A percentile compares a stretch with the other conserved stretches of the same genome.
phyloP scores from a whole-genome alignment of 37 sponge, comb jelly and placozoan species.

The Lycopodina hypogea region DNA sequence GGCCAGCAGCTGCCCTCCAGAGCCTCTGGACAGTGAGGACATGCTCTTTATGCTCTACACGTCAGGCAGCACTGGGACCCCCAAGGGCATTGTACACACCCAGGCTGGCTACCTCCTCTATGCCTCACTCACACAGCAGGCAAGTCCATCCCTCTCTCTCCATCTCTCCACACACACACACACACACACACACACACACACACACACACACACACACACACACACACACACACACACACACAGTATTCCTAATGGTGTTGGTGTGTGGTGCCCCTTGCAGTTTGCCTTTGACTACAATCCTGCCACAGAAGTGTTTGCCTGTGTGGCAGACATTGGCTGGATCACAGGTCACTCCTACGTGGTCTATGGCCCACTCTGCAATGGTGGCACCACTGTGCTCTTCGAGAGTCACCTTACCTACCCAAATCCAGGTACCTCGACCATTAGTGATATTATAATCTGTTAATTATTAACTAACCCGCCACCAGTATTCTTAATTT shows the following conservation, averaged over 20 bases:
- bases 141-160: slow-evolving; percentile 10
- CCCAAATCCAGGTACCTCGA: slow-evolving; percentile 81
- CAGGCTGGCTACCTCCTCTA: slow-evolving; percentile 95
- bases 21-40: slow-evolving; percentile 92
- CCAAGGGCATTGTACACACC: slow-evolving; percentile 92
- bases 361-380: slow-evolving; percentile 92
- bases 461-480: too few relatives aligned
- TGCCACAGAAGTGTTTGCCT: slow-evolving; percentile 78
- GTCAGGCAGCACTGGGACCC: slow-evolving; percentile 94
- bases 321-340: slow-evolving; percentile 99
- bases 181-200: too few relatives aligned
- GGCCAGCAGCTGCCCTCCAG: slow-evolving; percentile 62
- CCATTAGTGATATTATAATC: background rate
- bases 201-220: too few relatives aligned
- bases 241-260: background rate
- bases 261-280: slow-evolving; percentile 25
- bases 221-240: too few relatives aligned
- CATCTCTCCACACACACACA: background rate
- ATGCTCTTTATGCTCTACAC: slow-evolving; percentile 92
- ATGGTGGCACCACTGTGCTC: slow-evolving; percentile 86
- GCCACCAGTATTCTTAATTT: background rate
- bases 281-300: slow-evolving; percentile 87
- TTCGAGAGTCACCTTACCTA: slow-evolving; percentile 89
- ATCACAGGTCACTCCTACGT: slow-evolving; percentile 94
- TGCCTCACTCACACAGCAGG: slow-evolving; percentile 87